Evolutionary conservation across 92 coral and sea anemone species (phyloP).

Genomic region (Parazoanthus swiftii): DNA sequence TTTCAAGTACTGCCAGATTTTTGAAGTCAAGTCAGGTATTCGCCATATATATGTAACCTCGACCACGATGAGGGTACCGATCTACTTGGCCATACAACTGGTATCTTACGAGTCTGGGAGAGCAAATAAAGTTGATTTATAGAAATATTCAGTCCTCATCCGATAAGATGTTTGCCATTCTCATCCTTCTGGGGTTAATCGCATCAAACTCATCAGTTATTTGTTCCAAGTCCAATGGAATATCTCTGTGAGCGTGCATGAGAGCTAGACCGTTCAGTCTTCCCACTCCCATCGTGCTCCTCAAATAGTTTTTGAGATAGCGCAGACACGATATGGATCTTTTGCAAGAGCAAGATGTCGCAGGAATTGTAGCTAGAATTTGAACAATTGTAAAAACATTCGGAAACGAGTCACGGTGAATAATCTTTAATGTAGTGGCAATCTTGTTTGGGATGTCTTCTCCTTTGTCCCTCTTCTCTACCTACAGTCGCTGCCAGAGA

Average conservation of each 20-base stretch:
- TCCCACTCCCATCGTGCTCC: conserved; percentile 47
- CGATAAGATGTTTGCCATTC: conserved; percentile 48
- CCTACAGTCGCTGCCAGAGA: conserved; percentile 51
- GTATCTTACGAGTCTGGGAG: too few species aligned
- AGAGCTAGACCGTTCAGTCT: background rate
- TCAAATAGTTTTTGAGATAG: conserved; percentile 42
- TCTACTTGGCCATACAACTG: too few species aligned
- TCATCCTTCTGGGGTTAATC: conserved; percentile 48
- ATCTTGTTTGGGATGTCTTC: conserved; percentile 42
- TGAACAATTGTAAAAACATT: conserved; percentile 38
- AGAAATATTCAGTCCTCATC: too few species aligned
- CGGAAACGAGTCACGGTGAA: conserved; percentile 11
- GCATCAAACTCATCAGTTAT: conserved; percentile 48
- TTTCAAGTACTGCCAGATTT: too few species aligned
- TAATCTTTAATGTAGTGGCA: conserved; percentile 45
- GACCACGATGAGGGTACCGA: too few species aligned
- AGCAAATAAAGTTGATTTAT: too few species aligned
- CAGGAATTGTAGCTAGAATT: conserved; percentile 53
- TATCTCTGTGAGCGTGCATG: conserved; percentile 51
- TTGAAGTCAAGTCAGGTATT: too few species aligned
- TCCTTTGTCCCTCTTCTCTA: conserved; percentile 45
- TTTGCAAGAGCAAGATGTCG: conserved; percentile 46
- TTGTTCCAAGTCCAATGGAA: conserved; percentile 47
- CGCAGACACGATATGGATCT: conserved; percentile 45
- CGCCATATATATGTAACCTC: too few species aligned